Base-by-base conservation (phyloP, 2,113 vertebrate species). In the Albula goreensis region DNA sequence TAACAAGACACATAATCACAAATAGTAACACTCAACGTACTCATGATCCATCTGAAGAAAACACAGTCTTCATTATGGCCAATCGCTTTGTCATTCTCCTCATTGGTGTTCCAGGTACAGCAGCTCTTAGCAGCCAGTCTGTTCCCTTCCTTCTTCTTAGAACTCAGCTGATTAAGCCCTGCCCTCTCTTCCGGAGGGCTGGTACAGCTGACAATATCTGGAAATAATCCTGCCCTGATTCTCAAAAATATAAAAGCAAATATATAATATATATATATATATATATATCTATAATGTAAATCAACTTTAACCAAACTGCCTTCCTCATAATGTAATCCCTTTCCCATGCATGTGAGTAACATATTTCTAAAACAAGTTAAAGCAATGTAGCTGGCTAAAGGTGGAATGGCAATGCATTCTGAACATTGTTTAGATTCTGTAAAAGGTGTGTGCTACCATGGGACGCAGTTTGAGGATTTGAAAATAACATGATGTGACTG, bases 91-190 rank as follows among this genome's bases (percentile, higher is more conserved):
- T 82, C 80, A n/a, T 53, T 82, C 80, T 31, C 80, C 7, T 10
- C 50, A 2, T 8, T 5, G 53, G 1, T 13, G 4, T 83, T 83
- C 25, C 13, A 50, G 7, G 77, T 66, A 48, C 31, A 48, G 56
- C 10, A 25, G 5, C 50, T 10, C 2, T 11, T 17, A 19, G 49
- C 50, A n/a, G 56, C 11, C 56, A 53, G 80, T 80, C 22, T 31
- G 0, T 15, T 1, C 70, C n/a, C 3, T 25, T 31, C 17, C 66
- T 13, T 81, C 83, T 78, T 80, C 50, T 12, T 31, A 82, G 81
- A 53, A 83, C 17, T 77, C 84, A 85, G 6, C 57, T 83, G 51
- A 87, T 41, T 17, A 31, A 83, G 25, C 88, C 88, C 85, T 86
- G n/a, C 88, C 88, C 77, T 31, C 49, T 48, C n/a, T 80, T 53